phyloP scores from a whole-genome alignment of 1,140 invertebrate species.

The Dreissena rostriformis region DNA sequence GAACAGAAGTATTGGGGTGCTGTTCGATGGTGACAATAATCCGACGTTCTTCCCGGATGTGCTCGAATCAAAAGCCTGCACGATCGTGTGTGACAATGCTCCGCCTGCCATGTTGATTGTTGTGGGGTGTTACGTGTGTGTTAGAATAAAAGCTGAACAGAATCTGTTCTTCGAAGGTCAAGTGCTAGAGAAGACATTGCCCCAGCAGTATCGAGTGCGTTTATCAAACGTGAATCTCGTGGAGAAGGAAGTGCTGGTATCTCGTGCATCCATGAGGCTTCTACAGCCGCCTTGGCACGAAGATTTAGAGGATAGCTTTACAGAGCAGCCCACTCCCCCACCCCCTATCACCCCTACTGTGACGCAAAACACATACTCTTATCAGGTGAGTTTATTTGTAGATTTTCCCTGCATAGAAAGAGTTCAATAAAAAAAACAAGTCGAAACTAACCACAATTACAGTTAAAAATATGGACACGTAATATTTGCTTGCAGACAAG shows the following conservation, averaged over 20 bases:
- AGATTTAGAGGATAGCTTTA: conserved; percentile 89
- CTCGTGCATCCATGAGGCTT: conserved; percentile 93
- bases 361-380: conserved; percentile 44
- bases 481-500: too few species aligned
- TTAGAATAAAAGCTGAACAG: conserved; percentile 83
- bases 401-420: too few species aligned
- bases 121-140: conserved; percentile 85
- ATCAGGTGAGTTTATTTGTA: conserved; percentile 13
- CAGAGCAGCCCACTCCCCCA: conserved; percentile 58
- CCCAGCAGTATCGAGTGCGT: conserved; percentile 87
- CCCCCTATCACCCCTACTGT: conserved; percentile 44
- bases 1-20: conserved; percentile 87
- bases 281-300: conserved; percentile 97
- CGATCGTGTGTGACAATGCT: conserved; percentile 96
- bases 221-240: conserved; percentile 19
- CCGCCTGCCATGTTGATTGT: conserved; percentile 90
- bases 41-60: conserved; percentile 84
- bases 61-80: conserved; percentile 89
- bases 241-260: conserved; percentile 83
- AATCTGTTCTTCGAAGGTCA: conserved; percentile 91
- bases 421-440: too few species aligned
- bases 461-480: too few species aligned
- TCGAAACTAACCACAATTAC: too few species aligned
- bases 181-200: conserved; percentile 87
- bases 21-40: conserved; percentile 87